Percentiles rank a stretch among this genome's conserved stretches.
Evolutionary conservation across 1,140 invertebrate species (phyloP).

Genomic region (Drosophila tristis): DNA sequence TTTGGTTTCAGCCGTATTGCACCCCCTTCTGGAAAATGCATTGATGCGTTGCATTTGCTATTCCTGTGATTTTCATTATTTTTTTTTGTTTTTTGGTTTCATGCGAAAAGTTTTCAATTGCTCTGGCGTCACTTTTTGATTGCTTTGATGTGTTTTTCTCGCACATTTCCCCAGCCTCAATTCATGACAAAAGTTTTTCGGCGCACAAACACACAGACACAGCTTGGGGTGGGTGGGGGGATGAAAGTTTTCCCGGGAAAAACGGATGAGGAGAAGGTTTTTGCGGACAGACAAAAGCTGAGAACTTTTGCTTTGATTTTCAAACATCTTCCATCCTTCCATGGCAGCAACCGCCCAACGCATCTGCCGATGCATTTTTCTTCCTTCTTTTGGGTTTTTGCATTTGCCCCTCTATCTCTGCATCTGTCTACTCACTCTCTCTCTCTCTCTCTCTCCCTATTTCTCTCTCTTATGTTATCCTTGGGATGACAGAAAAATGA

Average conservation of each 20-base stretch:
- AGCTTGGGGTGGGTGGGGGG: neutral
- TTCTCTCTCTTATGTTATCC: constrained; percentile 48
- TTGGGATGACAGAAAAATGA: constrained; percentile 82
- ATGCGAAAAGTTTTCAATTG: constrained; percentile 83
- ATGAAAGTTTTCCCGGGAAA: constrained; percentile 33
- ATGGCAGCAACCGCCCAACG: constrained; percentile 9
- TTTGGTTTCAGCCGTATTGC: constrained; percentile 35
- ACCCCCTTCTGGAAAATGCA: constrained; percentile 49
- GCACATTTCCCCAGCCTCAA: constrained; percentile 80
- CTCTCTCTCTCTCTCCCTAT: neutral
- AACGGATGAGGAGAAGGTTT: constrained; percentile 30
- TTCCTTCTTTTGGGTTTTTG: constrained; percentile 6
- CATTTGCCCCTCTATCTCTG: no score
- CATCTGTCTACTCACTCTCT: neutral
- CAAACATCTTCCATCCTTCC: constrained; percentile 49
- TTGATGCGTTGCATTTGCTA: constrained; percentile 75
- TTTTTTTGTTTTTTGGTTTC: constrained; percentile 47
- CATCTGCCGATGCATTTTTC: constrained; percentile 15
- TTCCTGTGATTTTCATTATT: constrained; percentile 61
- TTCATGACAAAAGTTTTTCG: constrained; percentile 81
- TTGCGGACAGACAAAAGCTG: constrained; percentile 60
- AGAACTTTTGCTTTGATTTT: constrained; percentile 83
- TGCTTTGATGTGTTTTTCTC: constrained; percentile 82
- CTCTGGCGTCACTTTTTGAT: constrained; percentile 83
- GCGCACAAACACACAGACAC: constrained; percentile 27